Evolutionary conservation across 2,113 vertebrate species (phyloP), one percentile per base, ranked within the genome.

Genomic region (Phoenicopterus ruber): DNA sequence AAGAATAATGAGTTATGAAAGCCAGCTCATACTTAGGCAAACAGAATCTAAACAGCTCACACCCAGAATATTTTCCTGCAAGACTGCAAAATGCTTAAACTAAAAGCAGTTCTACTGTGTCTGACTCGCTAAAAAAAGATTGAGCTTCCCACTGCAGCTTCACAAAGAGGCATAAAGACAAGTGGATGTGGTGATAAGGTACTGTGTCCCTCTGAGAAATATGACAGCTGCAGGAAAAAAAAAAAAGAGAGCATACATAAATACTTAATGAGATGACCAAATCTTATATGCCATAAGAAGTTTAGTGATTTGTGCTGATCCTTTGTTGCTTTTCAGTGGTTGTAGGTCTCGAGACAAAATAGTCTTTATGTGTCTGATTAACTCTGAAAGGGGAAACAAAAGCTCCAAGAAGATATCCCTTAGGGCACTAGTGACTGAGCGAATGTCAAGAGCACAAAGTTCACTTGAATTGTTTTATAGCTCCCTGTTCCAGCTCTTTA

Each of bases 211-310:
- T 86, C 61, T 55, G 82, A 93, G 88, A 94, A 91, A 90, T 79
- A 89, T 76, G 86, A 96, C 66, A 96, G 82, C 66, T 87, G 59
- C 40, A 85, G 88, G 17, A 32, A 79, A 87, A 70, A 32, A 79
- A 87, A 70, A 62, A 55, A 85, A 65, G 20, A 58, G 20, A 71
- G 66, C 73, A 89, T 73, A 80, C 58, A 88, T 87, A 97, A 97
- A 86, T 88, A 90, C 82, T 95, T 93, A 91, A 96, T 91, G 80
- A 96, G 89, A 96, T 94, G 95, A 93, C 80, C 91, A 91, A 85
- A 42, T 54, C 73, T 62, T 82, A 70, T 6, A 73, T 36, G 50
- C 50, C 59, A 11, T 50, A 89, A 91, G 54, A 91, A 95, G 62
- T 95, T 82, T n/a, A 87, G 84, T 62, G 89, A 95, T 93, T 92